A percentile compares a stretch with the other conserved stretches of the same genome.
These are phyloP conservation scores for Bombus vancouverensis DNA, from an alignment of 1,140 invertebrate species.

Conservation along the genomic window DNA sequence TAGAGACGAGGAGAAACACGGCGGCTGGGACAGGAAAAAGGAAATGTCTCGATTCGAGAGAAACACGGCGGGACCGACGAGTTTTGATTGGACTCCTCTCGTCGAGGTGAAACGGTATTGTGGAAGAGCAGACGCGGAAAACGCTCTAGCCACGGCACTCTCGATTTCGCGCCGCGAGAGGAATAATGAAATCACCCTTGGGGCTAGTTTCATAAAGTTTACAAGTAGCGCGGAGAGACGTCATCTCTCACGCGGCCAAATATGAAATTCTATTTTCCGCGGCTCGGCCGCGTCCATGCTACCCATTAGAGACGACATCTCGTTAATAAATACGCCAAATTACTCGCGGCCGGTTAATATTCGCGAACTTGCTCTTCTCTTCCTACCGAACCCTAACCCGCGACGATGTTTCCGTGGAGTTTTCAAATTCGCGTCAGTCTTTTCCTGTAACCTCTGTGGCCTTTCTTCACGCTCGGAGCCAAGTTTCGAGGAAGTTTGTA, in stretches of 20 bases:
- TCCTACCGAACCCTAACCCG: background rate
- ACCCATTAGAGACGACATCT: slow-evolving; percentile 6
- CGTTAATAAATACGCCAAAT: slow-evolving; percentile 49
- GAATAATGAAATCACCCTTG: slow-evolving; percentile 59
- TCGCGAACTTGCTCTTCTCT: background rate
- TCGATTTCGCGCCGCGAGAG: slow-evolving; percentile 43
- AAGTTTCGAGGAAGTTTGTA: background rate
- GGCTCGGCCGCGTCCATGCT: background rate
- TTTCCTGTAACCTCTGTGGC: background rate
- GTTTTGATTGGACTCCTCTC: slow-evolving; percentile 48
- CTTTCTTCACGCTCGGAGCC: too few relatives aligned
- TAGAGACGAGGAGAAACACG: background rate
- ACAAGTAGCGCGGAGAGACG: slow-evolving; percentile 27
- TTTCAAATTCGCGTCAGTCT: slow-evolving; percentile 28
- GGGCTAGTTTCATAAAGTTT: slow-evolving; percentile 54
- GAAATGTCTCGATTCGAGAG: slow-evolving; percentile 40
- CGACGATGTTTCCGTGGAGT: background rate
- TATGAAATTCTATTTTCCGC: slow-evolving; percentile 52
- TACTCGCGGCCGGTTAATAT: slow-evolving; percentile 34
- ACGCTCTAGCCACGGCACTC: slow-evolving; percentile 14
- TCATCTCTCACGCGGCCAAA: slow-evolving; percentile 6
- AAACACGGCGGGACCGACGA: slow-evolving; percentile 31
- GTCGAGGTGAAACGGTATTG: slow-evolving; percentile 7
- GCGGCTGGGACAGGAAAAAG: slow-evolving; percentile 10
- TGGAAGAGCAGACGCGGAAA: slow-evolving; percentile 19